Conservation (phyloP, 2,888 invertebrate species). For the Proisotoma minuta region DNA sequence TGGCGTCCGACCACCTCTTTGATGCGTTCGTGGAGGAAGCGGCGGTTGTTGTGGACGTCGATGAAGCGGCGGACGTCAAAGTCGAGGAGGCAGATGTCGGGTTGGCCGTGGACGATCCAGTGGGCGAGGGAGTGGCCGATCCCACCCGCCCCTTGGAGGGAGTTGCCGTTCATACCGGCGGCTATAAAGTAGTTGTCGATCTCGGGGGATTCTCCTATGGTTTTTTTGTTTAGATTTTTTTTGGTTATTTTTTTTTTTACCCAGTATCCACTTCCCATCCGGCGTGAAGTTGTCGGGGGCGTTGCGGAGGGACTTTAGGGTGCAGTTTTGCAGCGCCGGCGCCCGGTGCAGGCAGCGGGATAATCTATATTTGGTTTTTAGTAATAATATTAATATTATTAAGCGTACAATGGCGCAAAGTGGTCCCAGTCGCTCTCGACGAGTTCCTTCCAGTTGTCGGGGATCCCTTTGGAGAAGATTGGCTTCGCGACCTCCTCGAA, state of each 20-base stretch:
- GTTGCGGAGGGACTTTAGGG: conserved; percentile 50
- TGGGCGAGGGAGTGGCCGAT: conserved; percentile 56
- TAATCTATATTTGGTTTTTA: conserved; percentile 23
- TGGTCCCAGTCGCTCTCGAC: conserved; percentile 58
- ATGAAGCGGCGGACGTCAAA: conserved; percentile 64
- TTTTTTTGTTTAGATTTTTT: no score
- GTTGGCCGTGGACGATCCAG: conserved; percentile 64
- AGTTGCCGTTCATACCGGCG: conserved; percentile 65
- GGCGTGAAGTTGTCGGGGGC: conserved; percentile 68
- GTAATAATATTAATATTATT: neutral
- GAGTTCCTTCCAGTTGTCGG: conserved; percentile 49
- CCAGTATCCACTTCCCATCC: conserved; percentile 64
- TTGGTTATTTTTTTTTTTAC: no score
- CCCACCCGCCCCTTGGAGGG: conserved; percentile 66
- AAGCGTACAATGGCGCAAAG: conserved; percentile 51
- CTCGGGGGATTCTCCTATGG: conserved; percentile 66
- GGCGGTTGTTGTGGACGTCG: conserved; percentile 62
- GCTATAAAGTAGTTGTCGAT: conserved; percentile 68
- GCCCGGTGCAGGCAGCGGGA: conserved; percentile 39
- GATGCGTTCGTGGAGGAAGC: conserved; percentile 59
- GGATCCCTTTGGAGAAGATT: conserved; percentile 56
- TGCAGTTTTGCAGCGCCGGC: conserved; percentile 40
- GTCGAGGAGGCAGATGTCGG: conserved; percentile 57
- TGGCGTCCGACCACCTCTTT: conserved; percentile 62
- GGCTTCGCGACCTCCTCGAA: conserved; percentile 64